Evolutionary conservation across 2,113 vertebrate species (phyloP).

Genomic region (Brachyhypopomus gauderio): DNA sequence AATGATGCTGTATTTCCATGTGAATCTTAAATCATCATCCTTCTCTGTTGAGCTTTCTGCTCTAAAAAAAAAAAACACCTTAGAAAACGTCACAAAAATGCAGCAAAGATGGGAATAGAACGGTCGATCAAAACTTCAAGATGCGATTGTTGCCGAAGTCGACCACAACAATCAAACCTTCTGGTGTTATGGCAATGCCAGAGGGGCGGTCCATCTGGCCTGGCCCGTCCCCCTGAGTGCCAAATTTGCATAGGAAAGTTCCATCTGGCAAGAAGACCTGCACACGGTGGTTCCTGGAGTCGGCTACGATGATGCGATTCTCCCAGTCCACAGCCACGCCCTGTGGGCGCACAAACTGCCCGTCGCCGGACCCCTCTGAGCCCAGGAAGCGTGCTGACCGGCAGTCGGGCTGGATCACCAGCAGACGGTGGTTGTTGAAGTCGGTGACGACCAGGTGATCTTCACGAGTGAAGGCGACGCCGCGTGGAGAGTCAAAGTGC

Average conservation of each 20-base stretch:
- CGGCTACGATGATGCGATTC: constrained; percentile 93
- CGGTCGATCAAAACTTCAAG: constrained; percentile 82
- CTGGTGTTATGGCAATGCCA: constrained; percentile 89
- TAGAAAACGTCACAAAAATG: neutral
- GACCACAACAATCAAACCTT: constrained; percentile 93
- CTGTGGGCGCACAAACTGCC: constrained; percentile 93
- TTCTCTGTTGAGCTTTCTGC: neutral
- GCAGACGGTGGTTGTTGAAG: constrained; percentile 96
- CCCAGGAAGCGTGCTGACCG: constrained; percentile 93
- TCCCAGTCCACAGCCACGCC: constrained; percentile 93
- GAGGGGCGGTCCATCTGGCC: constrained; percentile 98
- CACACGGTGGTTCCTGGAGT: constrained; percentile 93
- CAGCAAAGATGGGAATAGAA: neutral
- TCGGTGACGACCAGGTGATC: constrained; percentile 95
- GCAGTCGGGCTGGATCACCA: constrained; percentile 94
- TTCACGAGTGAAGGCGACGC: constrained; percentile 94
- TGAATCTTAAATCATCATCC: too few species aligned
- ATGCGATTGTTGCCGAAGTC: constrained; percentile 99
- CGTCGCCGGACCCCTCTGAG: constrained; percentile 86
- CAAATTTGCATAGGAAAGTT: constrained; percentile 97
- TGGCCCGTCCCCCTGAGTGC: constrained; percentile 89
- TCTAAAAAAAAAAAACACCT: neutral
- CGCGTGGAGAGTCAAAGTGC: constrained; percentile 96
- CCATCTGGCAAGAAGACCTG: constrained; percentile 95
- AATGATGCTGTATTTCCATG: too few species aligned